phyloP scores from a whole-genome alignment of 2,888 invertebrate species.

The Drosophila crucigera region DNA sequence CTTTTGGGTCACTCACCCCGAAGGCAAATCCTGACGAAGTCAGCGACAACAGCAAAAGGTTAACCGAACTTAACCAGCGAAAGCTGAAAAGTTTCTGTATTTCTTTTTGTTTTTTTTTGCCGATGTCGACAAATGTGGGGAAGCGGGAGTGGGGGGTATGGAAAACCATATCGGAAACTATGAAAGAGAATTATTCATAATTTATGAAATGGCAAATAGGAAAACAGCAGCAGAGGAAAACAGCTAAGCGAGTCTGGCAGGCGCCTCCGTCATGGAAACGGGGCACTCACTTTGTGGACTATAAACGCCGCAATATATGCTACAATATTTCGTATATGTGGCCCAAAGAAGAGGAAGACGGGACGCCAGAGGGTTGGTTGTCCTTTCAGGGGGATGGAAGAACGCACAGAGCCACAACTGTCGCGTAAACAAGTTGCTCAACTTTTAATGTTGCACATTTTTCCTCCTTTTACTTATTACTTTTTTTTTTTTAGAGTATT shows the following conservation, averaged over 20 bases:
- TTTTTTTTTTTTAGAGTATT: conserved; percentile 10
- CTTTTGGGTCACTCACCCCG: conserved; percentile 41
- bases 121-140: conserved; percentile 40
- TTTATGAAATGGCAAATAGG: conserved; percentile 50
- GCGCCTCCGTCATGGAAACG: conserved; percentile 29
- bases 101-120: conserved; percentile 4
- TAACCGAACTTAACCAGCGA: conserved; percentile 41
- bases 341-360: not conserved
- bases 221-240: conserved; percentile 10
- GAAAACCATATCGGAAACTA: conserved; percentile 51
- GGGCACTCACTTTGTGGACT: conserved; percentile 30
- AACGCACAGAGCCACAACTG: conserved; percentile 41
- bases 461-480: conserved; percentile 26
- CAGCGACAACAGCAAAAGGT: conserved; percentile 28
- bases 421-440: conserved; percentile 69
- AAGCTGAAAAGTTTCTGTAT: conserved; percentile 44
- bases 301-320: conserved; percentile 44
- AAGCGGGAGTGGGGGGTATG: too few species aligned
- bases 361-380: conserved; percentile 11
- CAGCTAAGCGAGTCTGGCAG: conserved; percentile 47
- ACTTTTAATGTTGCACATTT: conserved; percentile 71
- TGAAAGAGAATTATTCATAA: conserved; percentile 61
- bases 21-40: conserved; percentile 12
- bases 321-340: conserved; percentile 35
- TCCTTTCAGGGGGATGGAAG: conserved; percentile 34